Conservation (phyloP, 23 tunicate genomes). For the Ascidia mentula region DNA sequence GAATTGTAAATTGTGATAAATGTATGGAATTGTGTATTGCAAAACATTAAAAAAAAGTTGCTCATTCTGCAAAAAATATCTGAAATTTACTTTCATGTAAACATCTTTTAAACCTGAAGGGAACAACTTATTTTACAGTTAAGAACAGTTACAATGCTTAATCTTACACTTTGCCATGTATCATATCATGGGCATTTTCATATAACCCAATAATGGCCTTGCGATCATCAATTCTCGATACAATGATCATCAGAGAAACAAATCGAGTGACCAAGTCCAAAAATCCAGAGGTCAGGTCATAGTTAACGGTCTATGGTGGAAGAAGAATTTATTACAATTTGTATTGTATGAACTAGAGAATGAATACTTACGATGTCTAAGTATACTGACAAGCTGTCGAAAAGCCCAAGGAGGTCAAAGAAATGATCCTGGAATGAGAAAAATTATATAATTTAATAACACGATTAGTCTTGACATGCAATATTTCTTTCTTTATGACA, state of each 20-base stretch:
- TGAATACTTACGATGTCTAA: slow-evolving; percentile 77
- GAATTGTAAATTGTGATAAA: too few relatives aligned
- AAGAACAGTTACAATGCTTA: neutral
- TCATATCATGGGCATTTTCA: slow-evolving; percentile 89
- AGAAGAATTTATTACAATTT: neutral
- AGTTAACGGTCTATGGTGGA: slow-evolving; percentile 73
- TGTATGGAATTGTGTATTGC: too few relatives aligned
- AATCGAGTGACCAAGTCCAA: slow-evolving; percentile 73
- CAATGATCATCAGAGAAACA: slow-evolving; percentile 75
- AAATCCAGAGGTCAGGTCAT: slow-evolving; percentile 80
- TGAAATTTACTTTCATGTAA: too few relatives aligned
- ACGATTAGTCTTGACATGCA: neutral
- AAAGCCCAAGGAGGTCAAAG: slow-evolving; percentile 58
- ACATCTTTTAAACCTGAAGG: too few relatives aligned
- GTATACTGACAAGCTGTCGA: slow-evolving; percentile 77
- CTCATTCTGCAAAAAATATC: too few relatives aligned
- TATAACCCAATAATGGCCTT: slow-evolving; percentile 95
- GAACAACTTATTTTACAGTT: neutral
- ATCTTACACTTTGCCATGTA: slow-evolving; percentile 83
- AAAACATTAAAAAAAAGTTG: too few relatives aligned
- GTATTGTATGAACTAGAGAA: neutral
- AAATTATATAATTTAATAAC: neutral
- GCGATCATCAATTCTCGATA: slow-evolving; percentile 93
- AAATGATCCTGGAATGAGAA: slow-evolving; percentile 72
- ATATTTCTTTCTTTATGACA: too few relatives aligned